Conservation (phyloP, 2,888 invertebrate species). For the Urechis unicinctus region DNA sequence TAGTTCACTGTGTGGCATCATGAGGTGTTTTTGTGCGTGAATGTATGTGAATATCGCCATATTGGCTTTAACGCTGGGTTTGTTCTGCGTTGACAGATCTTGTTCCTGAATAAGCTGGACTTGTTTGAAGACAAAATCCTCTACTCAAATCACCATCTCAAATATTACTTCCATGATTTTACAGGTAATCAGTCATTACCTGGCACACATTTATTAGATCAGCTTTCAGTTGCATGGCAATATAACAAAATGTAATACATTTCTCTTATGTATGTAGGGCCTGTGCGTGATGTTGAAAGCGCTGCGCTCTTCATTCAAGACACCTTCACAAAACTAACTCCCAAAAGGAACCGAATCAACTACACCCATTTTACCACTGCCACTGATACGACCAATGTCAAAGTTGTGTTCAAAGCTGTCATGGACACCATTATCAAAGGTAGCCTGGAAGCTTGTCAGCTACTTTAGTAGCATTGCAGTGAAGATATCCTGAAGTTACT, state of each 20-base stretch:
- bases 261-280: constrained; percentile 46
- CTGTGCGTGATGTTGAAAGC: constrained; percentile 60
- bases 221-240: too few species aligned
- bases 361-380: constrained; percentile 66
- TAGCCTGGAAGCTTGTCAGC: constrained; percentile 58
- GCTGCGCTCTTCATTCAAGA: constrained; percentile 62
- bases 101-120: constrained; percentile 64
- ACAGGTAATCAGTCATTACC: too few species aligned
- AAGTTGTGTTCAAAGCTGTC: constrained; percentile 62
- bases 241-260: too few species aligned
- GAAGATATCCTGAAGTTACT: neutral
- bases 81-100: constrained; percentile 41
- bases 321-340: constrained; percentile 58
- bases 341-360: constrained; percentile 56
- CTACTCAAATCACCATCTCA: constrained; percentile 59
- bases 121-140: constrained; percentile 62
- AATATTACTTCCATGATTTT: constrained; percentile 60
- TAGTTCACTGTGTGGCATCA: too few species aligned
- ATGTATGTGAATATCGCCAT: too few species aligned
- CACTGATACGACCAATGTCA: constrained; percentile 63
- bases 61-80: too few species aligned
- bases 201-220: too few species aligned
- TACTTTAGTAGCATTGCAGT: constrained; percentile 27
- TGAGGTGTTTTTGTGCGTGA: too few species aligned
- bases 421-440: constrained; percentile 64